Conservation (phyloP, 2,113 vertebrate genomes). For the Poecilia latipinna region DNA sequence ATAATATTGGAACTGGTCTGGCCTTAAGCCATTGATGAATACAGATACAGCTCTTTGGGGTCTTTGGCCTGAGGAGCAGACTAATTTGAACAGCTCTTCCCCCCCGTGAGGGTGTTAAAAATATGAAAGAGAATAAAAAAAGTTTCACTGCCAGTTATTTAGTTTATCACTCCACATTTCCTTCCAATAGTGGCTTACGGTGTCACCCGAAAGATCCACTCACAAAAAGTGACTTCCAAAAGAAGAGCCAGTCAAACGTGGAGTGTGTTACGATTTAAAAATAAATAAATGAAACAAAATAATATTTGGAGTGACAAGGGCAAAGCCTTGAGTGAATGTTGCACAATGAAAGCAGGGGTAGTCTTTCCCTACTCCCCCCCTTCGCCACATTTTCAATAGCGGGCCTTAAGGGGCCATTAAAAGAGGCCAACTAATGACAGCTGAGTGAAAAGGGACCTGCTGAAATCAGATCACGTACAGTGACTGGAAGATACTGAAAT, state of each 20-base stretch:
- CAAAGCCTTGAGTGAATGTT: slow-evolving; percentile 20
- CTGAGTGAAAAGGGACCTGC: slow-evolving; percentile 36
- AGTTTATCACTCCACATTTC: slow-evolving; percentile 48
- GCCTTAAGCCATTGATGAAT: slow-evolving; percentile 71
- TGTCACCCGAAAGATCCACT: slow-evolving; percentile 36
- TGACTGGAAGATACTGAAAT: slow-evolving; percentile 54
- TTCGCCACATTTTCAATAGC: slow-evolving; percentile 59
- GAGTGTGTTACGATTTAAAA: slow-evolving; percentile 17
- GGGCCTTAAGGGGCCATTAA: slow-evolving; percentile 32
- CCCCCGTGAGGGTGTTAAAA: slow-evolving; percentile 54
- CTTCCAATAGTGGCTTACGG: slow-evolving; percentile 24
- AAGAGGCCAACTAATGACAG: slow-evolving; percentile 43
- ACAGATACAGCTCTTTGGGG: slow-evolving; percentile 50
- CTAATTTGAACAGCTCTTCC: slow-evolving; percentile 58
- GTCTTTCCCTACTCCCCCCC: slow-evolving; percentile 24
- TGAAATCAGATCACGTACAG: slow-evolving; percentile 66
- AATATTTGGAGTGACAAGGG: slow-evolving; percentile 8
- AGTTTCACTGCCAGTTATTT: slow-evolving; percentile 52
- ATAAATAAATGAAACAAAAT: slow-evolving; percentile 27
- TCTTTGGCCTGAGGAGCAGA: slow-evolving; percentile 42
- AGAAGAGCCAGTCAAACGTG: slow-evolving; percentile 19
- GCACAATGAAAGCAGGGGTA: slow-evolving; percentile 20
- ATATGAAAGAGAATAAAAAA: slow-evolving; percentile 65
- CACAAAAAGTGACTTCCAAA: slow-evolving; percentile 28
- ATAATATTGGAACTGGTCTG: slow-evolving; percentile 71